Conservation (phyloP, 2,113 vertebrate species). For the Microtus richardsoni region DNA sequence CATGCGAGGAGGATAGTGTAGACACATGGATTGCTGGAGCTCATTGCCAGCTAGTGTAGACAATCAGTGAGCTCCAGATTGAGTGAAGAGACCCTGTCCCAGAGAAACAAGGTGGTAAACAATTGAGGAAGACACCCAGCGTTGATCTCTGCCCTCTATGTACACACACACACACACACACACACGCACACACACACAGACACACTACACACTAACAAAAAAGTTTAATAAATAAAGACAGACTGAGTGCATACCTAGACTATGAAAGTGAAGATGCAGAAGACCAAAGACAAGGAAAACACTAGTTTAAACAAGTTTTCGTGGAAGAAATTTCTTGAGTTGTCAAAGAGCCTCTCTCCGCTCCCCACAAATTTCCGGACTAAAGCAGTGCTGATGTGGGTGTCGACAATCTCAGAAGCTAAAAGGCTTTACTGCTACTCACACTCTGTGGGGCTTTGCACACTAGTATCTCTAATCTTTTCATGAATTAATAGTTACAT, state of each 20-base stretch:
- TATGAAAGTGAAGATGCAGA: not conserved
- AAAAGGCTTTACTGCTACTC: not conserved
- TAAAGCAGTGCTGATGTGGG: not conserved
- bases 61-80: not conserved
- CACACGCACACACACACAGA: too few species aligned
- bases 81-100: not conserved
- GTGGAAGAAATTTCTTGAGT: not conserved
- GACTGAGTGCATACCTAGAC: not conserved
- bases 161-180: not conserved
- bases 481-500: not conserved
- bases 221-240: not conserved
- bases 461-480: not conserved
- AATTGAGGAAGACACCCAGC: not conserved
- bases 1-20: too few species aligned
- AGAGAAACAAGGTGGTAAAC: not conserved
- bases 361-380: not conserved
- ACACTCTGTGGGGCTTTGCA: not conserved
- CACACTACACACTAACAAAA: not conserved
- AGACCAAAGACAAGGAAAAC: constrained; percentile 15
- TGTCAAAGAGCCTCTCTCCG: not conserved
- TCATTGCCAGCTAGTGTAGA: not conserved
- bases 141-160: not conserved
- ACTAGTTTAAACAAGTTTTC: not conserved
- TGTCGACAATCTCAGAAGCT: not conserved
- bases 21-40: not conserved